Evolutionary conservation across 2,113 vertebrate genomes (phyloP).

Genomic region (Prionailurus viverrinus): DNA sequence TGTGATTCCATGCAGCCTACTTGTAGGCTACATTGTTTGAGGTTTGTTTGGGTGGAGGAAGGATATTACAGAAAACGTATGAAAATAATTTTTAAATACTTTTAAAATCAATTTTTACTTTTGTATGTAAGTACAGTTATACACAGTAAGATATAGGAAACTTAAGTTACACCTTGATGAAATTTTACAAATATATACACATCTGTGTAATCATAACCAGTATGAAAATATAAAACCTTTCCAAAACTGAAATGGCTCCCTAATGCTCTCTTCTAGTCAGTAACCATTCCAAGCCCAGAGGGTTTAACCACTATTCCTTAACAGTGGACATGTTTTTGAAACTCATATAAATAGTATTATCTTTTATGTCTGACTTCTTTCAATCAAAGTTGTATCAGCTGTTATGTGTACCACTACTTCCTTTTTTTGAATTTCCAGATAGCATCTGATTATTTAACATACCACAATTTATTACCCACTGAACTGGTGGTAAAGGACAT

Average conservation of each 20-base stretch:
- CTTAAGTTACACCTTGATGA: background rate
- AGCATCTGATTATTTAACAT: background rate
- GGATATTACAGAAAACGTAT: background rate
- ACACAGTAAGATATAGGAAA: background rate
- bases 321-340: background rate
- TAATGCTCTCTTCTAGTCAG: background rate
- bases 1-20: background rate
- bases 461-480: background rate
- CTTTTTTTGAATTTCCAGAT: background rate
- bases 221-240: conserved; percentile 34
- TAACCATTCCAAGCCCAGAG: background rate
- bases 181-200: conserved; percentile 1
- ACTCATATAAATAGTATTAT: background rate
- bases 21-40: background rate
- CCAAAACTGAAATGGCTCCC: background rate
- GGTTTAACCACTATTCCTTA: background rate
- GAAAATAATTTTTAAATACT: background rate
- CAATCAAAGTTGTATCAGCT: background rate
- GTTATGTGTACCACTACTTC: background rate
- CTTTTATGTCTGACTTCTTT: conserved; percentile 33
- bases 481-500: background rate
- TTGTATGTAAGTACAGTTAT: background rate
- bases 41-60: background rate
- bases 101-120: background rate
- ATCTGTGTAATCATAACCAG: background rate